Evolutionary conservation across 2,113 vertebrate species (phyloP).

Genomic region (Macrotus californicus): DNA sequence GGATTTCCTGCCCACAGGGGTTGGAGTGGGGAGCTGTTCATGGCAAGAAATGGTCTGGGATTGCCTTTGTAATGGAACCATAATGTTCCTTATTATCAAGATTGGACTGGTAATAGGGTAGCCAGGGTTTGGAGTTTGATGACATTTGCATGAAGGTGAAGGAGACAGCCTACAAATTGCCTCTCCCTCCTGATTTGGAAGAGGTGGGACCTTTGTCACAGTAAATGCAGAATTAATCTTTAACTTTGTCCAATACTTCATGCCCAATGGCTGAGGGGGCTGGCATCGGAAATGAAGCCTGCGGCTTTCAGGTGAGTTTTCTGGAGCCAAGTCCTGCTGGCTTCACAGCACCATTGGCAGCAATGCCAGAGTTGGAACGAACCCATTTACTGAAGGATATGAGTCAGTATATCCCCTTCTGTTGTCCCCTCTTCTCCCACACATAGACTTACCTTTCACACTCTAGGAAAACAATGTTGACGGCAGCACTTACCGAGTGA

Average conservation of each 20-base stretch:
- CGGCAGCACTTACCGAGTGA: not conserved
- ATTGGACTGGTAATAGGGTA: not conserved
- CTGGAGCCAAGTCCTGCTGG: constrained; percentile 53
- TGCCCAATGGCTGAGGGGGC: not conserved
- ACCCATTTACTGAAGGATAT: constrained; percentile 63
- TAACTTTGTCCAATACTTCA: constrained; percentile 30
- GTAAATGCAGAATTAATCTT: constrained; percentile 49
- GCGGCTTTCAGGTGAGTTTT: constrained; percentile 59
- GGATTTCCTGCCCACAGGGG: not conserved
- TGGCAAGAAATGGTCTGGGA: not conserved
- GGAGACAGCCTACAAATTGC: constrained; percentile 37
- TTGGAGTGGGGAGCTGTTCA: not conserved
- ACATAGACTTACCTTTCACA: not conserved
- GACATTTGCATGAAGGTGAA: constrained; percentile 42
- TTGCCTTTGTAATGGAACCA: not conserved
- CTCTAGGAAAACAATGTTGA: not conserved
- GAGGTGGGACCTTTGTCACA: constrained; percentile 38
- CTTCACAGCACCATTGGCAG: constrained; percentile 48
- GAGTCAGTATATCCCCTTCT: constrained; percentile 52
- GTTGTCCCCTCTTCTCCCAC: not conserved
- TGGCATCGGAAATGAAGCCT: constrained; percentile 42
- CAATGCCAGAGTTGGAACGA: constrained; percentile 27
- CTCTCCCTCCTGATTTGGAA: not conserved
- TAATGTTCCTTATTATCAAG: constrained; percentile 14
- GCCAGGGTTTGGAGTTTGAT: constrained; percentile 8